Evolutionary conservation across 2,113 vertebrate genomes (phyloP).

Genomic region (Barnardius zonarius): DNA sequence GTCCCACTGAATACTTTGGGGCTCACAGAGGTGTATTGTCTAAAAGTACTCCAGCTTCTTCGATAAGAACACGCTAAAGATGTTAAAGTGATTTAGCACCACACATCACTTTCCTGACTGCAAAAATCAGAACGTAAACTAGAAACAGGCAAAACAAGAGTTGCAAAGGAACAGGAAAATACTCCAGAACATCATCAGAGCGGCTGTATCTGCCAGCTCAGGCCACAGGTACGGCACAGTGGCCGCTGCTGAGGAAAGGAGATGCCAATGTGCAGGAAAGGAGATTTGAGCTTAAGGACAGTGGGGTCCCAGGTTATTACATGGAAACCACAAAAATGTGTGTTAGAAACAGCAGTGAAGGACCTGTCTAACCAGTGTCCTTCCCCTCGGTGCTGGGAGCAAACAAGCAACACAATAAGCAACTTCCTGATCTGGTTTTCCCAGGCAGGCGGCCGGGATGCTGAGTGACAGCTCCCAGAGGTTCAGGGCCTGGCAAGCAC

Average conservation of each 20-base stretch:
- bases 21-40: background rate
- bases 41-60: background rate
- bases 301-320: background rate
- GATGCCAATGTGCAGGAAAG: fast-evolving
- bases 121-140: background rate
- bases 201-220: background rate
- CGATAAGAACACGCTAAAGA: background rate
- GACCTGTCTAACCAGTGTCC: background rate
- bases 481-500: background rate
- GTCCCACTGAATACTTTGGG: background rate
- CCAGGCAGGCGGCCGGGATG: fast-evolving
- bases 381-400: fast-evolving
- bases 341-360: fast-evolving
- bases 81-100: background rate
- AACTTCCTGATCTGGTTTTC: background rate
- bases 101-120: fast-evolving
- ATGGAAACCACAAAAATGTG: fast-evolving
- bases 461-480: background rate
- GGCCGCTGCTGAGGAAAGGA: background rate
- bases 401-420: background rate
- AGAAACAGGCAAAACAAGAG: background rate
- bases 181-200: background rate
- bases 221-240: background rate
- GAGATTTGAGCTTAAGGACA: background rate
- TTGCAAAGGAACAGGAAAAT: background rate